A percentile compares a stretch with the other conserved stretches of the same genome.
Conservation (phyloP, 2,797 vertebrate species). For the Tympanoctomys barrerae region DNA sequence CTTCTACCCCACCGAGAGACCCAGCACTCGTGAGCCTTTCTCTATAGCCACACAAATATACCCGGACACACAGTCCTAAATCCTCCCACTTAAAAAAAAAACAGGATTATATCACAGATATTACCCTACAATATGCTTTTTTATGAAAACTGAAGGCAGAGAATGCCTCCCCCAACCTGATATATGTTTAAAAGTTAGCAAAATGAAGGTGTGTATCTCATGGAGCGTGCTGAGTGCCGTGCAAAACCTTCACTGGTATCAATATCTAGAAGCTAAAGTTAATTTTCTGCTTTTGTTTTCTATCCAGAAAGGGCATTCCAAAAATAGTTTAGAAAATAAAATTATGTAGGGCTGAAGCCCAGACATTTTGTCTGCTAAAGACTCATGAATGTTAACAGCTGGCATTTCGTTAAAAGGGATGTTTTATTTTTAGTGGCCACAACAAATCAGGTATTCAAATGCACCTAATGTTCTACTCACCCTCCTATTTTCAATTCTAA, state of each 20-base stretch:
- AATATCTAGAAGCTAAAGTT: conserved; percentile 24
- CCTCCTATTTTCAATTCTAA: conserved; percentile 41
- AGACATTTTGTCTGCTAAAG: conserved; percentile 37
- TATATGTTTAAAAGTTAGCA: not conserved
- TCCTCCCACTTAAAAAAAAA: not conserved
- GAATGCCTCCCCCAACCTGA: not conserved
- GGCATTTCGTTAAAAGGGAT: conserved; percentile 49
- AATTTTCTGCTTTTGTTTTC: conserved; percentile 58
- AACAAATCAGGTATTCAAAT: conserved; percentile 61
- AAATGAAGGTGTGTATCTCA: not conserved
- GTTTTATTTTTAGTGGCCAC: conserved; percentile 55
- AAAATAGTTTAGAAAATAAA: conserved; percentile 73
- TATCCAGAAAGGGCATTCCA: conserved; percentile 64
- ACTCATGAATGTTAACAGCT: conserved; percentile 10
- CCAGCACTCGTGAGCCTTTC: not conserved
- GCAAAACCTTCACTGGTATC: conserved; percentile 16
- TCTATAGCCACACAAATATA: not conserved
- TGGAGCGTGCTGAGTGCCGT: not conserved
- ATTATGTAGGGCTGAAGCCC: conserved; percentile 23
- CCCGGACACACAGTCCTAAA: not conserved
- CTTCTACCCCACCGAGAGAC: not conserved
- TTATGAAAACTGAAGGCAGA: not conserved
- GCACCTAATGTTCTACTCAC: conserved; percentile 52
- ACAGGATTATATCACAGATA: not conserved
- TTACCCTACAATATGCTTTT: not conserved